phyloP scores from a whole-genome alignment of 2,888 invertebrate species.

The Linnaemya tessellans region DNA sequence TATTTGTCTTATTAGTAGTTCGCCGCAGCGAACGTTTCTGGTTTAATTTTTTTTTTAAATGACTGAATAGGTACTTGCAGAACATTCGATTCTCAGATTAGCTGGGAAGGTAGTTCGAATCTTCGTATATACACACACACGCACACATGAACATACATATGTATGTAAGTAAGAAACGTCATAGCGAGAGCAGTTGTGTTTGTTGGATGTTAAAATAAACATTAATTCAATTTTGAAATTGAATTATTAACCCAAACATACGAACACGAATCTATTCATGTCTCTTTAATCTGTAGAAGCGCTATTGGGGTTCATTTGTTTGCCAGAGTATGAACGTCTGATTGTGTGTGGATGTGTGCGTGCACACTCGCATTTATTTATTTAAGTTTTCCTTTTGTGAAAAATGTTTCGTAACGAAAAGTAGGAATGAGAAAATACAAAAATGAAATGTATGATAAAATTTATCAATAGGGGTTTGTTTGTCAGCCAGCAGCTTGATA shows the following conservation, averaged over 20 bases:
- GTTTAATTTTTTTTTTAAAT: too few relatives aligned
- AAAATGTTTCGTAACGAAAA: constrained; percentile 19
- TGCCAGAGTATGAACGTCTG: neutral
- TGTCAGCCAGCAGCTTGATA: constrained; percentile 44
- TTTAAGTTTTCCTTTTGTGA: constrained; percentile 13
- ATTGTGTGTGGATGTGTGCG: neutral
- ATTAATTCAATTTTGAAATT: constrained; percentile 67
- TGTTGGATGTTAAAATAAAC: constrained; percentile 28
- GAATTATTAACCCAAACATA: constrained; percentile 61
- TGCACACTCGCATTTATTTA: neutral
- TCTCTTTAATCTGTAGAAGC: constrained; percentile 37
- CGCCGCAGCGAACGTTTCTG: too few relatives aligned
- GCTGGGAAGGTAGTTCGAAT: neutral
- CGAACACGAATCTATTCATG: constrained; percentile 32
- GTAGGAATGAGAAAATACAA: constrained; percentile 23
- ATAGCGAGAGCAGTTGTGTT: too few relatives aligned
- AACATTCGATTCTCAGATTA: too few relatives aligned
- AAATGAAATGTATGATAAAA: constrained; percentile 1
- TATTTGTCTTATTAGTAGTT: too few relatives aligned
- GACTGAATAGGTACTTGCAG: too few relatives aligned
- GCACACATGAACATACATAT: neutral
- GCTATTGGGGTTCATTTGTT: constrained; percentile 44
- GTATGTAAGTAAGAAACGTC: neutral
- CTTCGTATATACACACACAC: neutral
- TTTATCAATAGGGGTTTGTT: constrained; percentile 59